These are phyloP conservation scores for Plumapathes pennacea DNA, from an alignment of 92 coral and sea anemone species.

Conservation along the genomic window DNA sequence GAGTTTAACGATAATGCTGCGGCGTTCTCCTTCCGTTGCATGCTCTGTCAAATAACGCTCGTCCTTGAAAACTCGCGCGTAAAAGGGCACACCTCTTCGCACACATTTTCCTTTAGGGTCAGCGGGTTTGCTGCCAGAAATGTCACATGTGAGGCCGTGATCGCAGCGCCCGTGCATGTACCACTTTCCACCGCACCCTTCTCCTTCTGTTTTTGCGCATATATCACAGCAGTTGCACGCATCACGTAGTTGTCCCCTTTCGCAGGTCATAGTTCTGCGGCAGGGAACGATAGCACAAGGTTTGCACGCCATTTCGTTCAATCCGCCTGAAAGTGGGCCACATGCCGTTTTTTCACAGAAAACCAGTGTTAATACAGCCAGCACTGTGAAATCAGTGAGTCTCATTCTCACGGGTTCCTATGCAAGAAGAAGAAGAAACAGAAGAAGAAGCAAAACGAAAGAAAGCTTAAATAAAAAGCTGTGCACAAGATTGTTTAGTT, in stretches of 20 bases:
- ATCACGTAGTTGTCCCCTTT: slow-evolving; percentile 47
- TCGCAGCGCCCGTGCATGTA: slow-evolving; percentile 51
- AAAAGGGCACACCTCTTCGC: not conserved
- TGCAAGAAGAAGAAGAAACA: too few relatives aligned
- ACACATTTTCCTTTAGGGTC: slow-evolving; percentile 48
- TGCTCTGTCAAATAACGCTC: not conserved
- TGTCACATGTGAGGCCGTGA: slow-evolving; percentile 30
- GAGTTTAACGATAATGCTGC: too few relatives aligned
- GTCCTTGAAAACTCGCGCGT: not conserved
- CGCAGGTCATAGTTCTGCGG: slow-evolving; percentile 28
- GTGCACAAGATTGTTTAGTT: too few relatives aligned
- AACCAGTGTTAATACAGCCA: too few relatives aligned
- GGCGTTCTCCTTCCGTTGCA: too few relatives aligned
- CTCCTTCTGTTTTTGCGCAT: slow-evolving; percentile 53
- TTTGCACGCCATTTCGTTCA: slow-evolving; percentile 17
- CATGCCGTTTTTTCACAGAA: too few relatives aligned
- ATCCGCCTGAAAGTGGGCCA: too few relatives aligned
- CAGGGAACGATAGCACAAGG: slow-evolving; percentile 21
- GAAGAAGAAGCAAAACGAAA: too few relatives aligned
- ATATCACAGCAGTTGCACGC: slow-evolving; percentile 59
- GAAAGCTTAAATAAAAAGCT: too few relatives aligned
- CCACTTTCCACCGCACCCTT: slow-evolving; percentile 53
- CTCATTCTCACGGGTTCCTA: too few relatives aligned
- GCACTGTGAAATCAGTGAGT: too few relatives aligned
- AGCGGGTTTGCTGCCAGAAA: slow-evolving; percentile 14